phyloP scores from a whole-genome alignment of 2,888 invertebrate species.

The Himalopsyche kuldschensis region DNA sequence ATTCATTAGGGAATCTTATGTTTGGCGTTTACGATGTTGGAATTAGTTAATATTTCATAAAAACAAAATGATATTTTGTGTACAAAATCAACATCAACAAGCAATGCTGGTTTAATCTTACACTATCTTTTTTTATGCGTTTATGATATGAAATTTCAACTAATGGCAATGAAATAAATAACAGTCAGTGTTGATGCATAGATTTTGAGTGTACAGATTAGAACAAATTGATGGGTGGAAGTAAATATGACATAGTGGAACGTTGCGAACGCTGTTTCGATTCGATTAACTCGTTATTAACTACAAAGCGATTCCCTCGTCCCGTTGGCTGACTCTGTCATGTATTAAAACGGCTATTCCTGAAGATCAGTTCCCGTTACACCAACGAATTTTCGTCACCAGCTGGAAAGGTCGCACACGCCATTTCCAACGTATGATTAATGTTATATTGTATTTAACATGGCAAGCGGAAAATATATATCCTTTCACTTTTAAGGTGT shows the following conservation, averaged over 20 bases:
- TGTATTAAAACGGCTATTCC: not conserved
- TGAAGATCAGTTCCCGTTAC: not conserved
- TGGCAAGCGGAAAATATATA: no score
- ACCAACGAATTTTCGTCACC: not conserved
- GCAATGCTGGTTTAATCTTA: no score
- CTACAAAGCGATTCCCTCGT: not conserved
- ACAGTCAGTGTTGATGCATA: not conserved
- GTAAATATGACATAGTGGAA: not conserved
- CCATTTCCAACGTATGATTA: not conserved
- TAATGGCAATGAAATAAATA: not conserved
- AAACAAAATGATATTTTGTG: no score
- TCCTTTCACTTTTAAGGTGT: no score
- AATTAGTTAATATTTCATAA: no score
- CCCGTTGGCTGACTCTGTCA: not conserved
- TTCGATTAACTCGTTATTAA: constrained; percentile 11
- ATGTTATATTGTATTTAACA: no score
- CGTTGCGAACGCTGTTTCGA: not conserved
- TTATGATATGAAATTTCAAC: not conserved
- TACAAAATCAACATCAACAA: no score
- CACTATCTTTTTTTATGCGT: no score
- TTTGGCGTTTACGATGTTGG: no score
- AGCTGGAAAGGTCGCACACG: not conserved
- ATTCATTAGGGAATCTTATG: no score
- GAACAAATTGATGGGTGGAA: not conserved
- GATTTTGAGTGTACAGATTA: not conserved